phyloP scores from a whole-genome alignment of 1,140 invertebrate genomes.

The Monomorium pharaonis region DNA sequence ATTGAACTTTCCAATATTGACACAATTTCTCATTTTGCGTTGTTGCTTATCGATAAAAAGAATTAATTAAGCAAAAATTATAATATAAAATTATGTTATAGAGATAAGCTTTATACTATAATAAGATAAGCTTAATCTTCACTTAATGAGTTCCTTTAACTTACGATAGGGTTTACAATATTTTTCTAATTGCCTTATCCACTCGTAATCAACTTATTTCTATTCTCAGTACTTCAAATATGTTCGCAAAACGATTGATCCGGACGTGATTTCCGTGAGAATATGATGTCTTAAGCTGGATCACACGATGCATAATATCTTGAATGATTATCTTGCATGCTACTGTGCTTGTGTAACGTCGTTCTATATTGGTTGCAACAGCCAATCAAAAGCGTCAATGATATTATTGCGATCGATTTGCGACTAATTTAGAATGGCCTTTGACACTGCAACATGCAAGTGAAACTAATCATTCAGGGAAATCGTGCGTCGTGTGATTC shows the following conservation, averaged over 20 bases:
- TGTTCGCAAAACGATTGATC: not conserved
- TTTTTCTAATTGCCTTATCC: not conserved
- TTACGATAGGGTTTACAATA: not conserved
- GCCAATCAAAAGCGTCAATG: too few species aligned
- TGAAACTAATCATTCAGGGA: too few species aligned
- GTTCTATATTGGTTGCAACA: too few species aligned
- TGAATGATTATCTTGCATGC: too few species aligned
- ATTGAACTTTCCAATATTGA: not conserved
- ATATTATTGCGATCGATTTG: too few species aligned
- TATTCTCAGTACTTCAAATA: too few species aligned
- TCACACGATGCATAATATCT: too few species aligned
- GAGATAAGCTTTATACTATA: not conserved
- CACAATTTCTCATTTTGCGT: not conserved
- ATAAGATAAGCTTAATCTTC: not conserved
- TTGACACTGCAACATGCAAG: too few species aligned
- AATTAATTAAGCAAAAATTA: conserved; percentile 5
- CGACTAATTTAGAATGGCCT: too few species aligned
- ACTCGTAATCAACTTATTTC: not conserved
- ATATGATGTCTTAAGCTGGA: too few species aligned
- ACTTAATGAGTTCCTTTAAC: not conserved
- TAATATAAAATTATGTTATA: not conserved
- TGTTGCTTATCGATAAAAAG: not conserved
- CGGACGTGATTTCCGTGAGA: not conserved
- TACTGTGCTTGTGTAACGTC: too few species aligned
- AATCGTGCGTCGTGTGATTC: too few species aligned